phyloP scores from a whole-genome alignment of 2,888 invertebrate genomes.

The Apoderus coryli region DNA sequence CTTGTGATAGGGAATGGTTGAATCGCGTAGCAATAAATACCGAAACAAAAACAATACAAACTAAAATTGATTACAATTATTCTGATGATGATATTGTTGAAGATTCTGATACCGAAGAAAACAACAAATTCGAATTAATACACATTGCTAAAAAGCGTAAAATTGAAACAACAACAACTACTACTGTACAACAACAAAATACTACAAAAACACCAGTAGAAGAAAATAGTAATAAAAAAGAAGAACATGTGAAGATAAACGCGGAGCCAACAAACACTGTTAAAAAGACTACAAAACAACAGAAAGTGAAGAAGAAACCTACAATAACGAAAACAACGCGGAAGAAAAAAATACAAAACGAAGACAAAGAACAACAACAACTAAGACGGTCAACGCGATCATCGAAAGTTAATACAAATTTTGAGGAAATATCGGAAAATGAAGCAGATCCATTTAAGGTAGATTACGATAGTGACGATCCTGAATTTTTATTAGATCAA shows the following conservation, averaged over 20 bases:
- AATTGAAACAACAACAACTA: too few species aligned
- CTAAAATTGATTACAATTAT: conserved; percentile 33
- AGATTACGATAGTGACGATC: conserved; percentile 23
- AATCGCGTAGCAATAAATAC: neutral
- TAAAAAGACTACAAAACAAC: conserved; percentile 1
- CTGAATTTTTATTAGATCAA: conserved; percentile 19
- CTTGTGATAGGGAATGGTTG: too few species aligned
- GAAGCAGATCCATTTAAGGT: conserved; percentile 24
- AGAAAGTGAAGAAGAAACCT: conserved; percentile 2
- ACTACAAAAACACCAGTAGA: too few species aligned
- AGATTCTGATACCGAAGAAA: conserved; percentile 29
- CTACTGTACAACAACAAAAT: too few species aligned
- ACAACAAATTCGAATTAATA: conserved; percentile 10
- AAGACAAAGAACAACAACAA: conserved; percentile 6
- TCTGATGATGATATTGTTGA: conserved; percentile 55
- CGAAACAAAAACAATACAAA: conserved; percentile 11
- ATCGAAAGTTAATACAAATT: conserved; percentile 18
- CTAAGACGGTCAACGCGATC: conserved; percentile 19
- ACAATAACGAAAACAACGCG: neutral
- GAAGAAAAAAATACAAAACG: conserved; percentile 6
- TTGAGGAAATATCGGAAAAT: conserved; percentile 21
- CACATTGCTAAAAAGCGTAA: conserved; percentile 25
- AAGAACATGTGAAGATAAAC: too few species aligned
- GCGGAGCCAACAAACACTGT: too few species aligned
- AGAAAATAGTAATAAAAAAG: too few species aligned